phyloP scores from a whole-genome alignment of 2,797 vertebrate species.

The Sebastiscus albofasciatus region DNA sequence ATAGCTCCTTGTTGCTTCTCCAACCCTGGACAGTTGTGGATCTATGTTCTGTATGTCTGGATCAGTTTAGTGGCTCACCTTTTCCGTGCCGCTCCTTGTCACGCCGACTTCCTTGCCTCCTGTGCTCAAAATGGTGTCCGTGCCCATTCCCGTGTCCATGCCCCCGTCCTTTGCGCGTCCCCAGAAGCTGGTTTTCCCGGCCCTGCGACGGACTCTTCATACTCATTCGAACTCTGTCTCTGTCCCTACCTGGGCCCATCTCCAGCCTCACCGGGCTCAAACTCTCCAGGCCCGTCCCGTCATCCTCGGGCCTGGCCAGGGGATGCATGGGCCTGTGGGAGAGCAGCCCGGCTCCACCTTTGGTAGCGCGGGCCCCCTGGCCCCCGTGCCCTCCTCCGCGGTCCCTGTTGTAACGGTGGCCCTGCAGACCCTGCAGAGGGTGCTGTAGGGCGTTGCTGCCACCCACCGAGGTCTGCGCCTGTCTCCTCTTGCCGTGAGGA shows the following conservation, averaged over 20 bases:
- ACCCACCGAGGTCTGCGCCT: constrained; percentile 45
- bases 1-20: neutral
- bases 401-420: constrained; percentile 67
- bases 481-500: constrained; percentile 68
- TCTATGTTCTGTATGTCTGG: neutral
- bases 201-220: constrained; percentile 71
- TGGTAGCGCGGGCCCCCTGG: constrained; percentile 75
- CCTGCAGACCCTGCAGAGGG: constrained; percentile 75
- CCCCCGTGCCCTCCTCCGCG: constrained; percentile 71
- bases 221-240: constrained; percentile 73
- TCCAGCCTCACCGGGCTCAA: constrained; percentile 81
- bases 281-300: constrained; percentile 77
- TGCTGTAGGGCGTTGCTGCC: constrained; percentile 78
- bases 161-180: constrained; percentile 83
- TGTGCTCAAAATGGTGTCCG: constrained; percentile 78
- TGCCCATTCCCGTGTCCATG: constrained; percentile 67
- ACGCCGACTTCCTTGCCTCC: constrained; percentile 83
- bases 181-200: constrained; percentile 83
- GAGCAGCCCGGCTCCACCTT: constrained; percentile 63
- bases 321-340: constrained; percentile 64
- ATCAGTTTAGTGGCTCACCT: constrained; percentile 79
- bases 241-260: constrained; percentile 69
- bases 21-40: neutral
- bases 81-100: constrained; percentile 85
- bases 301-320: constrained; percentile 68